Conservation (phyloP, 2,888 invertebrate species). For the Cybosia mesomella region DNA sequence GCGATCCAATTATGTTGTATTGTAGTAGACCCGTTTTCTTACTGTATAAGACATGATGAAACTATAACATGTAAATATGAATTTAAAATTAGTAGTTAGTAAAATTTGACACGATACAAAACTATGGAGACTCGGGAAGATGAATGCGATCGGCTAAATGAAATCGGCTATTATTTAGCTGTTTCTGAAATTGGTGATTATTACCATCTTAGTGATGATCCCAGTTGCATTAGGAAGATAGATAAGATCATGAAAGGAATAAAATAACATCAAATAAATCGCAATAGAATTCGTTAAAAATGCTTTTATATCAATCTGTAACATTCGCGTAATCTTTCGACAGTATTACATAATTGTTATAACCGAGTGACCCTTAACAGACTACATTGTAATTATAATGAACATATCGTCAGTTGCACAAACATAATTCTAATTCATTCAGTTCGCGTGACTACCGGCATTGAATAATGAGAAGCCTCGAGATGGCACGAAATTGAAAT, state of each 20-base stretch:
- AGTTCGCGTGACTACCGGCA: conserved; percentile 76
- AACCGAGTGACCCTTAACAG: neutral
- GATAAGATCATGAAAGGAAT: too few species aligned
- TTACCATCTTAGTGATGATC: too few species aligned
- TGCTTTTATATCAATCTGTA: too few species aligned
- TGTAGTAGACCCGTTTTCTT: conserved; percentile 18
- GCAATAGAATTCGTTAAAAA: too few species aligned
- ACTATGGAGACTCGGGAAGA: too few species aligned
- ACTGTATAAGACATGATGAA: neutral
- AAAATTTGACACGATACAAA: too few species aligned
- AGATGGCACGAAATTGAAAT: conserved; percentile 75
- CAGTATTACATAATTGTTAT: neutral
- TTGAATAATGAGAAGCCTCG: conserved; percentile 75
- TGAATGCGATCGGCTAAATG: too few species aligned
- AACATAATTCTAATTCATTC: conserved; percentile 46
- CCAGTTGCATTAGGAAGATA: too few species aligned
- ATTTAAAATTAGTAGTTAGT: neutral
- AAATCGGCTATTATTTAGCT: too few species aligned
- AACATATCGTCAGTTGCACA: conserved; percentile 44
- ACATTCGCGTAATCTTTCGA: too few species aligned
- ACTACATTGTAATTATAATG: conserved; percentile 39
- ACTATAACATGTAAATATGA: neutral
- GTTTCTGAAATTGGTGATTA: too few species aligned
- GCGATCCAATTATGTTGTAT: conserved; percentile 52
- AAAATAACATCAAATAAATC: too few species aligned